Base-by-base conservation (phyloP, 2,797 vertebrate genomes). In the Macropus fuliginosus region DNA sequence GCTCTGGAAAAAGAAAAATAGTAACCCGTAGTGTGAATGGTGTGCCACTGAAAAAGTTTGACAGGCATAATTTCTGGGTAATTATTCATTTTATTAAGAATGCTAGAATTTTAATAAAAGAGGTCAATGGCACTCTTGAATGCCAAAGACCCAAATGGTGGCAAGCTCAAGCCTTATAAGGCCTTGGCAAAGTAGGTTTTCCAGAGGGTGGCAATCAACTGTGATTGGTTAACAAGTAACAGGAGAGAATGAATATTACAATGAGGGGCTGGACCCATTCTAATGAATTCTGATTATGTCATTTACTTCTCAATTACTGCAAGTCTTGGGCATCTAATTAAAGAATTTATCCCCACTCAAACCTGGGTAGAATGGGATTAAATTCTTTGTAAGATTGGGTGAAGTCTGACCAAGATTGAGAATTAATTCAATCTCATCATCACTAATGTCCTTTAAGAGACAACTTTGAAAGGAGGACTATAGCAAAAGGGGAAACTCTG, bases 1-100 rank as follows among this genome's bases (percentile, higher is more conserved):
- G 52, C 16, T 95, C 94, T 91, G 52, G 16, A 62, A 62, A 74
- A 95, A 62, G 5, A 34, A 95, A 94, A 97, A 62, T 46, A 93
- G 95, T 81, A 55, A 92, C 1, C 50, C 24, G 92, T 56, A 92
- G 93, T 31, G 59, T 95, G 59, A 97, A 95, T 29, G 87, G 27
- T 96, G 46, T 40, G 34, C 9, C 50, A 57, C 66, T 97, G 29
- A 94, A 93, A 91, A 66, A 40, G 2, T 40, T 9, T 40, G 66
- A 74, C 2, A 74, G 57, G 66, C 92, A 90, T 28, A 1, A 56
- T 92, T 93, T 94, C 29, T 81, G 59, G 92, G 50, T 46, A 40
- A 56, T 91, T 54, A 92, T 34, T 28, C 8, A 28, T 57, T 56
- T 56, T 57, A 57, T 57, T 57, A 57, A 57, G 29, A 57, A 57